phyloP scores from a whole-genome alignment of 35 echinoderm and acorn worm genomes.

The Heliocidaris tuberculata region DNA sequence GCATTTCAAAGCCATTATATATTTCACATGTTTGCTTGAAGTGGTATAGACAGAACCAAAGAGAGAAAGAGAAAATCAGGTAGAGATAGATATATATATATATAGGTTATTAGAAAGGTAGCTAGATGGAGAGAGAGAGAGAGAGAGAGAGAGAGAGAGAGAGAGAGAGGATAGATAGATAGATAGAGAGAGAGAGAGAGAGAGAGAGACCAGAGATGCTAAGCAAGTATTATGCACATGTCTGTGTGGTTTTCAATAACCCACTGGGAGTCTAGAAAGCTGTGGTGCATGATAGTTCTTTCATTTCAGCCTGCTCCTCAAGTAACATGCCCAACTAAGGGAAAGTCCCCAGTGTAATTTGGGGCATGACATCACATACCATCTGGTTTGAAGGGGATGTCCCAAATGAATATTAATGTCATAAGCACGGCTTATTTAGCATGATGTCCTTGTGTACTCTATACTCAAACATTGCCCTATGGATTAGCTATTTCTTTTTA shows the following conservation, averaged over 20 bases:
- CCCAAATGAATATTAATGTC: conserved; percentile 17
- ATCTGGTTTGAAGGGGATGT: neutral
- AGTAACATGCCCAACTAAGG: neutral
- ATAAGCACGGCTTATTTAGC: neutral
- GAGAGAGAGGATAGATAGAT: too few relatives aligned
- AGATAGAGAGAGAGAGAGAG: neutral
- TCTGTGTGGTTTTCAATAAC: too few relatives aligned
- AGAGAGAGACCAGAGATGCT: too few relatives aligned
- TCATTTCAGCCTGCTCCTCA: neutral
- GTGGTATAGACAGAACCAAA: neutral
- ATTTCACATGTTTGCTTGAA: too few relatives aligned
- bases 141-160: neutral
- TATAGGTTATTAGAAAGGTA: neutral
- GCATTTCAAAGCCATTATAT: too few relatives aligned
- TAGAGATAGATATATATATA: neutral
- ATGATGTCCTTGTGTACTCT: neutral
- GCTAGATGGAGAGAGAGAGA: neutral
- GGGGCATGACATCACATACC: conserved; percentile 40
- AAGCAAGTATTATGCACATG: too few relatives aligned
- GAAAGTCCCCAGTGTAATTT: conserved; percentile 4
- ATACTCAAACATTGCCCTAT: neutral
- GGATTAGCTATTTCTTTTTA: neutral
- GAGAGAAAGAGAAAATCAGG: neutral
- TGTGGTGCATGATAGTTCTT: neutral
- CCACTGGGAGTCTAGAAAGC: neutral